Base-by-base conservation (phyloP, 2,113 vertebrate species). In the Vulpes lagopus region DNA sequence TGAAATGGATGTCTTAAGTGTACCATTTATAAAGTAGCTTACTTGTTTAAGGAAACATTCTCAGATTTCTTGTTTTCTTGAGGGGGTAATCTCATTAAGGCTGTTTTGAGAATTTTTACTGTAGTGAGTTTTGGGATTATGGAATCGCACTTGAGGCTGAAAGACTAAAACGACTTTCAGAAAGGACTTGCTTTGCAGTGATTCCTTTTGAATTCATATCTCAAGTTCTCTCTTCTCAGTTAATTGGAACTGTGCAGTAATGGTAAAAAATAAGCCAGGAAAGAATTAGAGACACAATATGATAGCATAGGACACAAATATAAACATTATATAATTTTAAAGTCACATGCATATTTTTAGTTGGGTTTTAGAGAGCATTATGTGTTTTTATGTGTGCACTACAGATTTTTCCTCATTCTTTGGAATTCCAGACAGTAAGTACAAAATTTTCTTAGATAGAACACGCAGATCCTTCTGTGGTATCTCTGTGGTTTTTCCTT, bases 201-300 rank as follows among this genome's bases (percentile, higher is more conserved):
- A 96, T 92, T 91, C 35, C 25, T 95, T 89, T 94, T 94, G 82
- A 53, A 74, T 91, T 97, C 32, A 11, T 80, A 84, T 89, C 67
- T 93, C 30, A 97, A 35, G 12, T 96, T 96, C 38, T 96, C 30
- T 84, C 9, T 89, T 87, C 32, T 96, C 62, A 76, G 14, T 92
- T 93, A 92, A 82, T 93, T 96, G 76, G 49, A 91, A 83, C 38
- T 65, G 38, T 95, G 20, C 10, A 91, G 38, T 62, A 85, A 67
- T 92, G 25, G 62, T 74, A 76, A 89, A 78, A 91, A 92, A 67
- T 51, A 94, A 95, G 74, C 51, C 10, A 89, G 86, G 38, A 88
- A 85, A 91, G 32, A 95, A 43, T 69, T 94, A 59, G 80, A 90
- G 32, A 95, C 23, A 73, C 17, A 59, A 7, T 80, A 32, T 89